phyloP scores from a whole-genome alignment of 2,888 invertebrate species.

The Ypsolopha scabrella region DNA sequence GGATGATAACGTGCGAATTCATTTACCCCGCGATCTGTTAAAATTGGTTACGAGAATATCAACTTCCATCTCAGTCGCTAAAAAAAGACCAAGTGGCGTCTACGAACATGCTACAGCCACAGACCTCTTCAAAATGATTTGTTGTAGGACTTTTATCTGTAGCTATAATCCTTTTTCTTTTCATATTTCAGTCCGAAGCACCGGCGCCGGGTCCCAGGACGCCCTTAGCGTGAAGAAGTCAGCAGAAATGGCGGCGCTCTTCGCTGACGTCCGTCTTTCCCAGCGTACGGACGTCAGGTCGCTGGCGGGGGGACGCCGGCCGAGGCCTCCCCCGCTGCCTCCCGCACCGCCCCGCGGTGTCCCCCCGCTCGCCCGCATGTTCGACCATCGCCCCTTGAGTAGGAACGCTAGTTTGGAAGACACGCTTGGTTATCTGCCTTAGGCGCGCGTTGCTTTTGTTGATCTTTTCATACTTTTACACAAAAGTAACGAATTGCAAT shows the following conservation, averaged over 20 bases:
- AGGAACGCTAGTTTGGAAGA: conserved; percentile 72
- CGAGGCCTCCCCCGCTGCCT: conserved; percentile 23
- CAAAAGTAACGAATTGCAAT: not conserved
- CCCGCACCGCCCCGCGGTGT: conserved; percentile 24
- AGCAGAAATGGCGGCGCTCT: conserved; percentile 89
- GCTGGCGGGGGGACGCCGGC: conserved; percentile 31
- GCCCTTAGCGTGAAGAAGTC: conserved; percentile 89
- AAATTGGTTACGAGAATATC: no score
- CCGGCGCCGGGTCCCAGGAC: conserved; percentile 71
- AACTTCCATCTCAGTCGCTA: no score
- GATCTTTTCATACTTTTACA: not conserved
- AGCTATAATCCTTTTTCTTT: not conserved
- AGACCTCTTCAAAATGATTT: no score
- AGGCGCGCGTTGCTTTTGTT: conserved; percentile 8
- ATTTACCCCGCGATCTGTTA: no score
- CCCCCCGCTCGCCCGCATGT: conserved; percentile 36
- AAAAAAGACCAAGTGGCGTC: no score
- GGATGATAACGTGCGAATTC: no score
- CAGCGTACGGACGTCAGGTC: conserved; percentile 76
- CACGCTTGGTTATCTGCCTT: conserved; percentile 75
- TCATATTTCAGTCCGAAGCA: conserved; percentile 45
- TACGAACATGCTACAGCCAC: no score
- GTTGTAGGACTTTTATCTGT: not conserved
- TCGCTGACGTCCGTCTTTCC: conserved; percentile 80
- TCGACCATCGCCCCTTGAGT: conserved; percentile 46